Base-by-base conservation (phyloP, 2,888 invertebrate genomes). In the Spodoptera exigua region DNA sequence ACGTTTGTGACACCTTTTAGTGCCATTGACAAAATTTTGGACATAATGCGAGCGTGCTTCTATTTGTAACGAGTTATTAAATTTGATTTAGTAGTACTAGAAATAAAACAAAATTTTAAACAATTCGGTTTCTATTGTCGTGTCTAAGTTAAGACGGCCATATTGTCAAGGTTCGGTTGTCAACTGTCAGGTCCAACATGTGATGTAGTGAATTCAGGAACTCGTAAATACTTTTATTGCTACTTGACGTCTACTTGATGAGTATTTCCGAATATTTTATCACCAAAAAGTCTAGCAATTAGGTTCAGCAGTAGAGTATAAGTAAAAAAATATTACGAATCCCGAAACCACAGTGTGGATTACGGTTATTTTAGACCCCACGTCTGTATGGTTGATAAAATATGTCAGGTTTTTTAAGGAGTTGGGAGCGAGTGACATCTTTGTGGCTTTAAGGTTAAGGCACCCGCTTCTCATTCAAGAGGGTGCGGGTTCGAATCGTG, bases 61-160 rank as follows among this genome's bases (percentile, higher is more conserved):
- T 58, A 75, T 65, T 75, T 70, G 67, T 55, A 75, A 60, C 73
- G 48, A n/a, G 61, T 47, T 73, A 65, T 76, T 70, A 76, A 76
- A 68, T 59, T 66, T 76, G 77, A 76, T 76, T 76, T 76, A 76
- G 61, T 61, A 58, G 47, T 43, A 59, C 60, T 54, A 37, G 39
- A 47, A 65, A 57, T 55, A 14, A 68, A 76, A 70, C 72, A 70
- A 63, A 58, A 63, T 12, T 47, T 48, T 37, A 12, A 63, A 49
- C 55, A 56, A 47, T 61, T 59, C 60, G 52, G 64, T 46, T 18
- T 35, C 57, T 60, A 61, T 60, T 68, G 64, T 74, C 67, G 62
- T 27, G 63, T 72, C 44, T 72, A 53, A 62, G 14, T 74, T 69
- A 69, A 65, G 79, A 60, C 52, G 56, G 37, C 27, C 43, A 35